Evolutionary conservation across 2,888 invertebrate genomes (phyloP).

Genomic region (Xylophagus ater): DNA sequence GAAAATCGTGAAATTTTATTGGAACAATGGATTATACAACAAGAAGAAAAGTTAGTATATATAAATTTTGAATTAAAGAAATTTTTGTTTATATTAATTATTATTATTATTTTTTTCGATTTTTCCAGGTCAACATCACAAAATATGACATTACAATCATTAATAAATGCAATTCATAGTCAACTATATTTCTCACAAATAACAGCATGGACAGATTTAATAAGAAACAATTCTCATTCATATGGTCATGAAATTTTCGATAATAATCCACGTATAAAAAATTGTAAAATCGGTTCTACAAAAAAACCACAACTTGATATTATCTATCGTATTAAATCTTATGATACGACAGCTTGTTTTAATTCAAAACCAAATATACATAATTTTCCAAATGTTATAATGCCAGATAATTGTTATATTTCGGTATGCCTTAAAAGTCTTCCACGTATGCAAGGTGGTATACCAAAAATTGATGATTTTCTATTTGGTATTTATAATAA

Average conservation of each 20-base stretch:
- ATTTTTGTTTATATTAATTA: neutral
- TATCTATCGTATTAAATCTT: slow-evolving; percentile 36
- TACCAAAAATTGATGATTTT: slow-evolving; percentile 44
- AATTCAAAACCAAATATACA: slow-evolving; percentile 37
- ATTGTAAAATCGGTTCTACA: slow-evolving; percentile 7
- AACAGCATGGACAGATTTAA: slow-evolving; percentile 67
- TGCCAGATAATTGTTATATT: slow-evolving; percentile 34
- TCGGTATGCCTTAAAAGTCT: slow-evolving; percentile 52
- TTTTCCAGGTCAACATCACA: slow-evolving; percentile 47
- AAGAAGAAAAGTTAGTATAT: slow-evolving; percentile 33
- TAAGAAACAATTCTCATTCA: slow-evolving; percentile 28
- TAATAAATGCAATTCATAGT: slow-evolving; percentile 86
- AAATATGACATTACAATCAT: slow-evolving; percentile 52
- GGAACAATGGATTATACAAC: slow-evolving; percentile 39
- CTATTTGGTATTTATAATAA: slow-evolving; percentile 4
- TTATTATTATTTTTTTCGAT: neutral
- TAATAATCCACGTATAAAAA: slow-evolving; percentile 38
- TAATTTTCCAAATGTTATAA: slow-evolving; percentile 37
- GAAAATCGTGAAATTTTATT: slow-evolving; percentile 35
- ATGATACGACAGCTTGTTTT: slow-evolving; percentile 33
- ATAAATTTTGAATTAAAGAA: neutral
- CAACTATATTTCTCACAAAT: slow-evolving; percentile 95
- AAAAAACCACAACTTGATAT: slow-evolving; percentile 35
- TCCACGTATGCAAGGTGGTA: slow-evolving; percentile 60
- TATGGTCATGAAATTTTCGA: slow-evolving; percentile 34